Evolutionary conservation across 2,888 invertebrate genomes (phyloP).

Genomic region (Melinaea marsaeus): DNA sequence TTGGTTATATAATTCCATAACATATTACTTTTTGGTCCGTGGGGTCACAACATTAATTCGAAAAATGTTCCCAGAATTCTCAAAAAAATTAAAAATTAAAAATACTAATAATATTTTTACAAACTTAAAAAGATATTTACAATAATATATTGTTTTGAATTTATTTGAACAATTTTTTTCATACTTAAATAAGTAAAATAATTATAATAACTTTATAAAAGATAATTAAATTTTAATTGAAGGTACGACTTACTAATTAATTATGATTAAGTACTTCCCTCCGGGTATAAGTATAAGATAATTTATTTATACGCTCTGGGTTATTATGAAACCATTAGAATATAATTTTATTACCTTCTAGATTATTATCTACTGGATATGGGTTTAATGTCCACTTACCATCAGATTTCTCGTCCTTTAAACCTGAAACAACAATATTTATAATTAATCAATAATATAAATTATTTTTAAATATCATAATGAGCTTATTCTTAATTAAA

Average conservation of each 20-base stretch:
- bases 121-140: too few species aligned
- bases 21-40: not conserved
- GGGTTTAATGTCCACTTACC: constrained; percentile 16
- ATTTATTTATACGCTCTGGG: not conserved
- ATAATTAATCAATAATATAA: not conserved
- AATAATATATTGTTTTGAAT: too few species aligned
- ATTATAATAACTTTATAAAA: not conserved
- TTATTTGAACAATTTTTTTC: too few species aligned
- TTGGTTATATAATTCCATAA: constrained; percentile 5
- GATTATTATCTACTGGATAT: not conserved
- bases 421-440: constrained; percentile 21
- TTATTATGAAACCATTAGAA: not conserved
- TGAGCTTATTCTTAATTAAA: not conserved
- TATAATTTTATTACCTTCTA: not conserved
- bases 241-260: constrained; percentile 5
- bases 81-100: too few species aligned
- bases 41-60: too few species aligned
- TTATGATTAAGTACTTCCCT: constrained; percentile 7
- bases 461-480: not conserved
- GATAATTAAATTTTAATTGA: constrained; percentile 5
- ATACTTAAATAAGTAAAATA: not conserved
- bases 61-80: too few species aligned
- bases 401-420: constrained; percentile 28
- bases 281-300: constrained; percentile 2
- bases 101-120: not conserved